Evolutionary conservation across 64 coral and sea anemone genomes (phyloP), one percentile per base, ranked within the genome.

Genomic region (Montipora sp.): DNA sequence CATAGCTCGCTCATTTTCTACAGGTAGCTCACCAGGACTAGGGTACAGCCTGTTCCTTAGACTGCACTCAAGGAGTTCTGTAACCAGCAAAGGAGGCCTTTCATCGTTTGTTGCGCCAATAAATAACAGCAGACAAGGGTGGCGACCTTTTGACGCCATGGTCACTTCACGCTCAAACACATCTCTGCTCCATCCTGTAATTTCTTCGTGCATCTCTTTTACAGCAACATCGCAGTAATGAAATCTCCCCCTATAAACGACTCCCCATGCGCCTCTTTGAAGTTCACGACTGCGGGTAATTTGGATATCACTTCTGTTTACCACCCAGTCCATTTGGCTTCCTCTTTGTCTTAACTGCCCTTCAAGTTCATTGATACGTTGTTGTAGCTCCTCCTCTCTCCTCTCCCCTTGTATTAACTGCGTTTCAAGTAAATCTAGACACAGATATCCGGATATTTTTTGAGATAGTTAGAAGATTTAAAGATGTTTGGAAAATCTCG

Each of bases 101-200:
- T 67, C 75, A 46, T 94, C 88, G 5, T 18, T 47, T 51, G 95
- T 94, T 18, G 95, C 95, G 22, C 95, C 92, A 59, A 96, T 94
- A 70, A 96, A 94, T 61, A 88, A 92, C 19, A 96, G 48, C 16
- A 96, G 67, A 13, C 87, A 83, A 3, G 95, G 90, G 66, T 96
- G 95, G 16, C 90, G 87, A 36, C 90, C 86, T 61, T 69, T 71
- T 12, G 95, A 76, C 0, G 95, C 95, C 36, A 96, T 96, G 53
- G 44, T 46, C 0, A 96, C 83, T 80, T 96, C 95, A 12, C 95
- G 16, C 59, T 66, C 53, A 78, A 94, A 94, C 5, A 73, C 46
- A 11, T 15, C 23, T 16, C 69, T 80, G 77, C 51, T 94, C 3
- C 36, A 18, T 20, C 19, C 48, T 15, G 86, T 75, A 20, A 81